A percentile compares a stretch with the other conserved stretches of the same genome.
Evolutionary conservation across 1,140 invertebrate genomes (phyloP).

Genomic region (Lucilia cuprina): DNA sequence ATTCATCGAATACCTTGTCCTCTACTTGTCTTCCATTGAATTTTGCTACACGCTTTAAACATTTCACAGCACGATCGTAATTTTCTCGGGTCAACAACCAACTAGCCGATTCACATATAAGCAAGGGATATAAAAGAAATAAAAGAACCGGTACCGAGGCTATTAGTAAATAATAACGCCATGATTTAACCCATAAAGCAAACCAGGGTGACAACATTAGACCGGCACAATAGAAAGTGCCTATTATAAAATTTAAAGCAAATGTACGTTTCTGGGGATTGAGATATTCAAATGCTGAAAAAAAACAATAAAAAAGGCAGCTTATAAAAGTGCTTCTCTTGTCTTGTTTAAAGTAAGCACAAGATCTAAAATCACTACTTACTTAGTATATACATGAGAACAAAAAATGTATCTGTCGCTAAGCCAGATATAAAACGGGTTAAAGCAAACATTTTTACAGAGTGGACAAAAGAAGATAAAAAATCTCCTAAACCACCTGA

Average conservation of each 20-base stretch:
- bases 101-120: conserved; percentile 69
- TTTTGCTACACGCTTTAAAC: conserved; percentile 66
- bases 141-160: conserved; percentile 64
- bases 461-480: conserved; percentile 63
- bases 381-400: conserved; percentile 71
- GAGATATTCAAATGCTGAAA: conserved; percentile 67
- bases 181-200: conserved; percentile 65
- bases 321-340: too few species aligned
- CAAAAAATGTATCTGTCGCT: conserved; percentile 68
- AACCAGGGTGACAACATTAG: conserved; percentile 67
- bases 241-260: conserved; percentile 68
- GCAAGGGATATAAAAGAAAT: conserved; percentile 63
- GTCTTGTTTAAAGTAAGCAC: too few species aligned
- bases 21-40: conserved; percentile 66
- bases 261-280: conserved; percentile 66
- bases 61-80: conserved; percentile 65
- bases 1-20: conserved; percentile 60
- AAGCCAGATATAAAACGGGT: conserved; percentile 67
- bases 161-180: conserved; percentile 66
- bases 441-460: conserved; percentile 62
- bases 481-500: conserved; percentile 66
- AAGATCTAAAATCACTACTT: conserved; percentile 36
- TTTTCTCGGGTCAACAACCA: conserved; percentile 69
- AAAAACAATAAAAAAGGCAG: too few species aligned
- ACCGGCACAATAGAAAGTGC: conserved; percentile 67